phyloP scores from a whole-genome alignment of 2,888 invertebrate species.

The Sussaba pulchella region DNA sequence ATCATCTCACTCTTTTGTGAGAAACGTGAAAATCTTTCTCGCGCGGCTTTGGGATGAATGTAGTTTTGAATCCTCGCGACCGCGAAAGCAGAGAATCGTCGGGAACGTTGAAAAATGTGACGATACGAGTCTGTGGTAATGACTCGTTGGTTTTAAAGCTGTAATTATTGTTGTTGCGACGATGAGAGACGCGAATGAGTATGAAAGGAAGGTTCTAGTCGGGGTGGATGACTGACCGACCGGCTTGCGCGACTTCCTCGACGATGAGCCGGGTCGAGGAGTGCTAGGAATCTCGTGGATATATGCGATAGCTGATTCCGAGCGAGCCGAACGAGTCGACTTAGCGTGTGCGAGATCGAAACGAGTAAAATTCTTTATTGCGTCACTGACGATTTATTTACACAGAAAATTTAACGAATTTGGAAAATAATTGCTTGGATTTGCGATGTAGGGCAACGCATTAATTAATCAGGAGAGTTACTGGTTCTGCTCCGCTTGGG shows the following conservation, averaged over 20 bases:
- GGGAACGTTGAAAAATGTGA: slow-evolving; percentile 47
- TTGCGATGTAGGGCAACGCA: too few relatives aligned
- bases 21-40: slow-evolving; percentile 16
- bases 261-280: slow-evolving; percentile 4
- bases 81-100: background rate
- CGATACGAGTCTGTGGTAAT: slow-evolving; percentile 45
- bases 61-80: background rate
- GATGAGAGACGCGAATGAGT: slow-evolving; percentile 39
- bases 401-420: background rate
- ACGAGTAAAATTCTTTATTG: too few relatives aligned
- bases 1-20: slow-evolving; percentile 15
- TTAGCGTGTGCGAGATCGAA: too few relatives aligned
- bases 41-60: background rate
- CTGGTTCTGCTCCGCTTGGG: too few relatives aligned
- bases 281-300: slow-evolving; percentile 31
- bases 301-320: too few relatives aligned
- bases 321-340: too few relatives aligned
- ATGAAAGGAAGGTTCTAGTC: slow-evolving; percentile 43
- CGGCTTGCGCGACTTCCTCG: slow-evolving; percentile 60
- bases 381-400: too few relatives aligned
- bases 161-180: slow-evolving; percentile 63
- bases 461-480: too few relatives aligned
- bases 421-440: too few relatives aligned
- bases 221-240: slow-evolving; percentile 62
- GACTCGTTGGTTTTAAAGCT: slow-evolving; percentile 58